These are phyloP conservation scores for Tadarida brasiliensis DNA, from an alignment of 2,797 vertebrate genomes.

Conservation along the genomic window DNA sequence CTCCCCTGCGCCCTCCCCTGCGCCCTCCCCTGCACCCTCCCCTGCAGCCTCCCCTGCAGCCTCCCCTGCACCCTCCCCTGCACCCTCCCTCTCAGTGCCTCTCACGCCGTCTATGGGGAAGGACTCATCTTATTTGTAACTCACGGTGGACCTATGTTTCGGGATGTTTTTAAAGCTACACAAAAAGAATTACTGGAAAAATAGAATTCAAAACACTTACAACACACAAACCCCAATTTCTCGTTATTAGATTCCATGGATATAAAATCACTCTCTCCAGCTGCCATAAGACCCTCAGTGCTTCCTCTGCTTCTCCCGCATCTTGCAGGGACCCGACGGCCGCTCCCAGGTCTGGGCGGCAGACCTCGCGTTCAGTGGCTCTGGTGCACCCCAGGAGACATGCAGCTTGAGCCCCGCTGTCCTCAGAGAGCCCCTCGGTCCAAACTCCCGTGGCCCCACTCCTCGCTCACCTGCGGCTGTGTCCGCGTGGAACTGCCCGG, in stretches of 20 bases:
- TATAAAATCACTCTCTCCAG: neutral
- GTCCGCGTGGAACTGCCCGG: rapidly evolving
- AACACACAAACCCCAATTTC: neutral
- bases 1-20: no score
- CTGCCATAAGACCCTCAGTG: rapidly evolving
- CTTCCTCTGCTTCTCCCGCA: rapidly evolving
- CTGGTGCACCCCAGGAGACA: rapidly evolving
- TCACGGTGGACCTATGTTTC: neutral
- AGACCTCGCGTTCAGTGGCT: neutral
- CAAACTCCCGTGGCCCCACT: no score
- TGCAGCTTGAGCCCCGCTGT: rapidly evolving
- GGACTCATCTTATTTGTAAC: neutral
- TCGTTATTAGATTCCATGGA: neutral
- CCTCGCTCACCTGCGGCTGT: no score
- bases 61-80: no score
- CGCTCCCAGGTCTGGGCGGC: rapidly evolving
- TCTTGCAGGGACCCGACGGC: rapidly evolving
- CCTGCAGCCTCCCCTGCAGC: no score
- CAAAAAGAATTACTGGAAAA: neutral
- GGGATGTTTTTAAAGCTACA: neutral
- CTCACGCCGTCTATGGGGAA: neutral
- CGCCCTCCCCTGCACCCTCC: no score
- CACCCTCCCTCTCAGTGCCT: rapidly evolving
- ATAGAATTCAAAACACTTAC: neutral
- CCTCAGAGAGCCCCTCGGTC: neutral